A percentile compares a stretch with the other conserved stretches of the same genome.
phyloP scores from a whole-genome alignment of 2,888 invertebrate genomes.

The Napeogenes inachia region DNA sequence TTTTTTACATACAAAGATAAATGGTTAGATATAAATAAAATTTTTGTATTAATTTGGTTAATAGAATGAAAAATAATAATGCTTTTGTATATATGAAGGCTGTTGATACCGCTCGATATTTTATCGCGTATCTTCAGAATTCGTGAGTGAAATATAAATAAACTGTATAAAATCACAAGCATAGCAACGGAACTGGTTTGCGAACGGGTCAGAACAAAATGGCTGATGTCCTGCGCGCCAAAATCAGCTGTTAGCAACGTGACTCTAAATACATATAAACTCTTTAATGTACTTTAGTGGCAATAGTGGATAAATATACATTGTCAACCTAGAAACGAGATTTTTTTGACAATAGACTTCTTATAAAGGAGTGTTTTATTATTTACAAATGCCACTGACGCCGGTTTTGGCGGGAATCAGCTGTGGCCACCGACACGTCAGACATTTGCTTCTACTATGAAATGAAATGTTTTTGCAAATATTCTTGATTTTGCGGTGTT shows the following conservation, averaged over 20 bases:
- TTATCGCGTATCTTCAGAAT: conserved; percentile 8
- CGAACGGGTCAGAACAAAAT: conserved; percentile 32
- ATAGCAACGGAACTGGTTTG: conserved; percentile 32
- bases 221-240: conserved; percentile 33
- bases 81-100: not conserved
- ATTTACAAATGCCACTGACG: conserved; percentile 25
- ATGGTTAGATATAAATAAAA: too few relatives aligned
- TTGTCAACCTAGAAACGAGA: conserved; percentile 26
- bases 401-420: conserved; percentile 44
- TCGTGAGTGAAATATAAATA: not conserved
- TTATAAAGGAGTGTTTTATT: conserved; percentile 13
- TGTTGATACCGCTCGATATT: conserved; percentile 6
- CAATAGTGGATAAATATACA: conserved; percentile 8
- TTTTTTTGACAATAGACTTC: conserved; percentile 25
- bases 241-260: conserved; percentile 39
- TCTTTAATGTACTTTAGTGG: too few relatives aligned
- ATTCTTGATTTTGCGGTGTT: not conserved
- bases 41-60: too few relatives aligned
- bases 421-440: conserved; percentile 35
- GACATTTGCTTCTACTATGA: conserved; percentile 19
- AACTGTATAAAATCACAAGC: conserved; percentile 14
- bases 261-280: conserved; percentile 10
- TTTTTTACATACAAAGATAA: too few relatives aligned
- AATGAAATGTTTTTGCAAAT: conserved; percentile 13
- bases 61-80: too few relatives aligned